A percentile compares a stretch with the other conserved stretches of the same genome.
Conservation (phyloP, 2,113 vertebrate species). For the Oenanthe melanoleuca region DNA sequence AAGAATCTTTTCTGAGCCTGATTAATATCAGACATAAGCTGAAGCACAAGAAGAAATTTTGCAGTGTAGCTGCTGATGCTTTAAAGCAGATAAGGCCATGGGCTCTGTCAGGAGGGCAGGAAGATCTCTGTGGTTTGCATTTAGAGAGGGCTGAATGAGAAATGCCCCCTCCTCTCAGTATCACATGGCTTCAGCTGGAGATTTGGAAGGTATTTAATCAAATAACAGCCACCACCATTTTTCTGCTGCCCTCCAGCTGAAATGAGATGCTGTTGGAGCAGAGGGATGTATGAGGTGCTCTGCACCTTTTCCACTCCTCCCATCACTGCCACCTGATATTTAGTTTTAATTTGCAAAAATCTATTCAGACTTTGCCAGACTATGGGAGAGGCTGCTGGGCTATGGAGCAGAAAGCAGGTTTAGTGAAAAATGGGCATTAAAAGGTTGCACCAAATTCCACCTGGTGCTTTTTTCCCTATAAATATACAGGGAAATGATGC, state of each 20-base stretch:
- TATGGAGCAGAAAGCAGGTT: neutral
- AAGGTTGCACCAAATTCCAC: neutral
- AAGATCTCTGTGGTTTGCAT: neutral
- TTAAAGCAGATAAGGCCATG: neutral
- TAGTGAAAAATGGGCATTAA: neutral
- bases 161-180: neutral
- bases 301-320: neutral
- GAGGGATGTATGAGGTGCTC: neutral
- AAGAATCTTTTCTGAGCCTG: neutral
- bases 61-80: neutral
- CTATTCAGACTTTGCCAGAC: neutral
- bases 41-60: neutral
- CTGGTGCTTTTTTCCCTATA: neutral
- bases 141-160: neutral
- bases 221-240: accelerated
- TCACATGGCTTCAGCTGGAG: neutral
- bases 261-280: neutral
- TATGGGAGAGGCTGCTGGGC: neutral
- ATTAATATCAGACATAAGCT: constrained; percentile 4
- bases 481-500: neutral
- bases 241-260: neutral
- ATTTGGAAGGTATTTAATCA: neutral
- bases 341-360: neutral
- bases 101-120: neutral
- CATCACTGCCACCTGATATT: neutral